Evolutionary conservation across 2,888 invertebrate genomes (phyloP).

Genomic region (Drosophila multiciliata): DNA sequence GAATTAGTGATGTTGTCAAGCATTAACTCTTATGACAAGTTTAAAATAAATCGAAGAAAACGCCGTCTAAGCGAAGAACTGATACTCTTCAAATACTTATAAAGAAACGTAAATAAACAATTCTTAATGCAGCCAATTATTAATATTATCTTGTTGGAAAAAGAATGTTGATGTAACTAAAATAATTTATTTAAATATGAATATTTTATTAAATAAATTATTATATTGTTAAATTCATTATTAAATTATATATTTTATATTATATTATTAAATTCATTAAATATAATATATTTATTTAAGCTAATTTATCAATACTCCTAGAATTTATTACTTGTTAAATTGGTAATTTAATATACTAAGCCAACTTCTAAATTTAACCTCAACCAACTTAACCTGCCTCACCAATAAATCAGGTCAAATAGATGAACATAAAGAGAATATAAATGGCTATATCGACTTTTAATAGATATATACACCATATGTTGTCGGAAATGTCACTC

Average conservation of each 20-base stretch:
- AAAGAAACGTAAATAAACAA: background rate
- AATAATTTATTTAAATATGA: background rate
- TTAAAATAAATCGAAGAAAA: slow-evolving; percentile 46
- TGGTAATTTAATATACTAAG: background rate
- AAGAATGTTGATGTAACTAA: no score
- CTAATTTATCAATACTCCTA: background rate
- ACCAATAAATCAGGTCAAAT: background rate
- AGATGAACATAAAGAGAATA: background rate
- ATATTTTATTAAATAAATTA: no score
- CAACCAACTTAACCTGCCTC: background rate
- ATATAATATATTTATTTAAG: background rate
- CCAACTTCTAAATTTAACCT: background rate
- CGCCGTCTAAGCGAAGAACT: background rate
- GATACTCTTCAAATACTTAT: slow-evolving; percentile 1
- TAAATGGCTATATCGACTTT: background rate
- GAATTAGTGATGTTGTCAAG: slow-evolving; percentile 12
- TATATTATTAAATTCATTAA: background rate
- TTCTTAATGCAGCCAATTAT: background rate
- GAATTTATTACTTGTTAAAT: background rate
- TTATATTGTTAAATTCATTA: no score
- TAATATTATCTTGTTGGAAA: background rate
- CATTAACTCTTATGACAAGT: slow-evolving; percentile 49
- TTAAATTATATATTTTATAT: no score
- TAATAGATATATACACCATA: background rate
- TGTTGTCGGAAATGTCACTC: slow-evolving; percentile 5